Conservation (phyloP, 2,113 vertebrate species). For the Apteryx mantelli region DNA sequence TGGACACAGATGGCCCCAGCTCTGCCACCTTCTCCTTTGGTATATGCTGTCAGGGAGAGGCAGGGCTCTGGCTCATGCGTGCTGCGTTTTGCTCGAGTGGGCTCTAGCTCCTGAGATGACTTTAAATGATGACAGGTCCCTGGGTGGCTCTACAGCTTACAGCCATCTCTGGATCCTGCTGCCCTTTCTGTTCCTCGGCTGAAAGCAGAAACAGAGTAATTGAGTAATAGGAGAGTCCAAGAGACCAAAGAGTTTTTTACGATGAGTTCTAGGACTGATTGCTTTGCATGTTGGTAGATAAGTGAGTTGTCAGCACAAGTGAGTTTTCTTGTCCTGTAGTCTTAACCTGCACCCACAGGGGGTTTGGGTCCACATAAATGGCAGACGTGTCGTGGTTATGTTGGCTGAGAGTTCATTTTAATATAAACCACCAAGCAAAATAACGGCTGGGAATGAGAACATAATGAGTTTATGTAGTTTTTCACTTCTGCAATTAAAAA, state of each 20-base stretch:
- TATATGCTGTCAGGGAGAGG: neutral
- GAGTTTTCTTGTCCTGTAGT: neutral
- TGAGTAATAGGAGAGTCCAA: neutral
- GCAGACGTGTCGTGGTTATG: neutral
- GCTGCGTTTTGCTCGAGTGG: neutral
- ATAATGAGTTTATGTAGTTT: neutral
- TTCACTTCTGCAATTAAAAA: neutral
- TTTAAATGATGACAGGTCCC: neutral
- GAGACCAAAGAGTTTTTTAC: neutral
- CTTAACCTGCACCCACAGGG: neutral
- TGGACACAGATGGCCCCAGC: neutral
- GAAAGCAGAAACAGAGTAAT: neutral
- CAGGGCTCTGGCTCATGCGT: neutral
- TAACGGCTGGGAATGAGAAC: neutral
- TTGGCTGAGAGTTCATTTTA: constrained; percentile 13
- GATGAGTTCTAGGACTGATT: neutral
- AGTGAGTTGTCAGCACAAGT: neutral
- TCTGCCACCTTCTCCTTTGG: neutral
- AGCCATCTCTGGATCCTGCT: neutral
- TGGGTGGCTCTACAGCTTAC: neutral
- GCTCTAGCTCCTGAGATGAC: neutral
- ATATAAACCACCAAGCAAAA: neutral
- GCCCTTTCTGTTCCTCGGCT: neutral
- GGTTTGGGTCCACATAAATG: neutral
- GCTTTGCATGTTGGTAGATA: neutral